A percentile compares a stretch with the other conserved stretches of the same genome.
Conservation (phyloP, 2,797 vertebrate genomes). For the Cynodonichthys magdalenae region DNA sequence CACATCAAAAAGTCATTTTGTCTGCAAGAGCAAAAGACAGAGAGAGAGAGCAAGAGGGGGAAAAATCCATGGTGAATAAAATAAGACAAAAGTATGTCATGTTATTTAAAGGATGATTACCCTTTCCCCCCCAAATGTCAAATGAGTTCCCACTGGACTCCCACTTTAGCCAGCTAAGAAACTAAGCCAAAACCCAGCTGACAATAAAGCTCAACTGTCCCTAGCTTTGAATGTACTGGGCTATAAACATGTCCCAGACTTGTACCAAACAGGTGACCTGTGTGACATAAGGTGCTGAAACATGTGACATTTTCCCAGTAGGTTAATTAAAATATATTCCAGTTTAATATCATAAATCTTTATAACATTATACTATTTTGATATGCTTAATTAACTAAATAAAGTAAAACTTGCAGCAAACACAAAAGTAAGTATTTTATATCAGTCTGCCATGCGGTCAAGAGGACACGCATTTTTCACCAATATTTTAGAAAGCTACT, state of each 20-base stretch:
- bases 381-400: background rate
- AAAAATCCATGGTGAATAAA: conserved; percentile 14
- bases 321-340: conserved; percentile 1
- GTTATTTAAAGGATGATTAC: conserved; percentile 18
- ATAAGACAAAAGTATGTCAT: conserved; percentile 2
- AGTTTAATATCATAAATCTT: background rate
- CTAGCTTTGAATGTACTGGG: conserved; percentile 15
- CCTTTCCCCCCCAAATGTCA: conserved; percentile 15
- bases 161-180: conserved; percentile 3
- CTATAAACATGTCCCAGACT: conserved; percentile 4
- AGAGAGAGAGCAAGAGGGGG: no score
- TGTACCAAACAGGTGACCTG: conserved; percentile 7
- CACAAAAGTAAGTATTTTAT: background rate
- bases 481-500: background rate
- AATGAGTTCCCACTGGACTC: conserved; percentile 20
- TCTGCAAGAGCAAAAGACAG: conserved; percentile 69
- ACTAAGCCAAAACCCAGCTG: conserved; percentile 27
- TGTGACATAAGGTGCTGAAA: background rate
- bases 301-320: background rate
- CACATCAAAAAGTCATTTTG: conserved; percentile 83
- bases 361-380: background rate
- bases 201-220: conserved; percentile 18
- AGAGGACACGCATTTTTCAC: background rate
- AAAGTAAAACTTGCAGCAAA: background rate
- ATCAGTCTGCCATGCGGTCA: background rate